Base-by-base conservation (phyloP, 2,113 vertebrate genomes). In the Saccopteryx bilineata region DNA sequence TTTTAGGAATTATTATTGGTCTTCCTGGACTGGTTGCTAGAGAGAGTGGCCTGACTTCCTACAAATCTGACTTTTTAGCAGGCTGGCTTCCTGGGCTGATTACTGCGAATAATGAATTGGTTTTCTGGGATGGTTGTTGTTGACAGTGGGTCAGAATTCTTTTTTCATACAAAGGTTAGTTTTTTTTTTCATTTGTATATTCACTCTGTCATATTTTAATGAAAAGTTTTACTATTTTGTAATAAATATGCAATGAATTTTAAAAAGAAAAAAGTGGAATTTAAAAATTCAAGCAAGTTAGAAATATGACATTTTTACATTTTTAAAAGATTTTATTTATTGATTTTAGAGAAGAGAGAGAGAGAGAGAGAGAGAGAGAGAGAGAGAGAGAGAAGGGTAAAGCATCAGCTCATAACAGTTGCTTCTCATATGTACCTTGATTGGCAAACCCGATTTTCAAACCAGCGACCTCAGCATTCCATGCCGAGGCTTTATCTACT, bases 161-260 rank as follows among this genome's bases (percentile, higher is more conserved):
- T 12, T 56, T 83, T 96, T 21, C 31, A 69, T 71, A 71, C 56
- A 50, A 23, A 2, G 39, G 74, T 14, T 94, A 61, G 46, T 9
- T 74, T 28, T 78, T 87, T 87, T 39, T 21, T 28, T 26, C 26
- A 91, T 87, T 68, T 91, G 52, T 87, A 54, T 82, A 94, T 54
- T 87, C 61, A 58, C 4, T 87, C 48, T 92, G 13, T 63, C 61
- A 66, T 56, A 61, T 65, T 84, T 87, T 92, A 75, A 78, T n/a
- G 46, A 91, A 93, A 52, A 56, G 4, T 79, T 52, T 58, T 76
- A 72, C 78, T 65, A 92, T 74, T 87, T 94, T 94, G 7, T 88
- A 84, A 52, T 56, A 85, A 88, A 71, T 12, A 58, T 90, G 19
- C 33, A 94, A 93, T 76, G 9, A 2, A 28, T 4, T 94, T 87